These are phyloP conservation scores for silkworm (Bombyx mori) DNA, from an alignment of 1,140 invertebrate species.

Conservation along the genomic window DNA sequence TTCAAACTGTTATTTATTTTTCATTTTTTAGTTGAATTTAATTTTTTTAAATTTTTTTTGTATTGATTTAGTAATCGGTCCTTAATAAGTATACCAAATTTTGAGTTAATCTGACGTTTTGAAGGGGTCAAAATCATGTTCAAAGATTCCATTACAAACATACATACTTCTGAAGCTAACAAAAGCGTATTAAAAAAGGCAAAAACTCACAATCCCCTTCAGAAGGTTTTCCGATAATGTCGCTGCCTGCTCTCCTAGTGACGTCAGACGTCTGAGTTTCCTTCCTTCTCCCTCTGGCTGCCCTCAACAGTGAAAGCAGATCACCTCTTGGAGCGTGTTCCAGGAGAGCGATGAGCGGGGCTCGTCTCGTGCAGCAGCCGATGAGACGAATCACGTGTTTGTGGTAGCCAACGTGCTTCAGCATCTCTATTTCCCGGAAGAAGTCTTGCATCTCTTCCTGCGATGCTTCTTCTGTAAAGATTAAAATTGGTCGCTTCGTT, in stretches of 20 bases:
- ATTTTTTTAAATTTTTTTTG: too few species aligned
- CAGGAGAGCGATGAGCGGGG: constrained; percentile 81
- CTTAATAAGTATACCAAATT: too few species aligned
- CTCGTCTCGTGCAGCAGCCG: constrained; percentile 81
- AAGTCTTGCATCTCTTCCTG: constrained; percentile 77
- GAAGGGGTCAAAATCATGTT: too few species aligned
- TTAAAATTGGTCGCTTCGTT: background rate
- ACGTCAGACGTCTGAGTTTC: constrained; percentile 19
- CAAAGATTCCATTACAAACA: too few species aligned
- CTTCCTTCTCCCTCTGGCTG: constrained; percentile 37
- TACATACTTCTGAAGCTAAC: too few species aligned
- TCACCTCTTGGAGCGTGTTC: constrained; percentile 87
- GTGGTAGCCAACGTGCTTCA: constrained; percentile 84
- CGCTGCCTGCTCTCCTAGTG: constrained; percentile 23
- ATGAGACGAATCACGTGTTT: constrained; percentile 84
- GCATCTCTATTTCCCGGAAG: constrained; percentile 82
- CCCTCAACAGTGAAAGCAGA: constrained; percentile 74
- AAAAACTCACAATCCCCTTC: constrained; percentile 51
- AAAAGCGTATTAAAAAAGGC: background rate
- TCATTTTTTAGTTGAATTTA: too few species aligned
- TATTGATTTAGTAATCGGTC: too few species aligned
- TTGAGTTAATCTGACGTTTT: too few species aligned
- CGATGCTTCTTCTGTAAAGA: constrained; percentile 57
- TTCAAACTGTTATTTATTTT: too few species aligned
- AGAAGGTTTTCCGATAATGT: constrained; percentile 30